Conservation (phyloP, 2,888 invertebrate genomes). For the Thumatha senex region DNA sequence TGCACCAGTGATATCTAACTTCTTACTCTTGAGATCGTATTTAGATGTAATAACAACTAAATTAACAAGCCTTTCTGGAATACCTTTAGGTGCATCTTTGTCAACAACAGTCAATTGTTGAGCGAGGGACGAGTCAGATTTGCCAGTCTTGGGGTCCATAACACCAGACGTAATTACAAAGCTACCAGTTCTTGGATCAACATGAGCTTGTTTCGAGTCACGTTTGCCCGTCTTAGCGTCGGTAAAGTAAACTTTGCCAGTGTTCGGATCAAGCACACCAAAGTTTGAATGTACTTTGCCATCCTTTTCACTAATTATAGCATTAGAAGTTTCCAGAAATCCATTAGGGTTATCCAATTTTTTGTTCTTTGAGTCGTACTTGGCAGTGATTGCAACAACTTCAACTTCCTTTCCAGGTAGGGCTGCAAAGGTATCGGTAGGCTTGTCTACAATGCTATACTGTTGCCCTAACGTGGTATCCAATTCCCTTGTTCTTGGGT, state of each 20-base stretch:
- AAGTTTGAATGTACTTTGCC: conserved; percentile 87
- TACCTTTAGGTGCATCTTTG: conserved; percentile 71
- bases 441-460: conserved; percentile 85
- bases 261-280: conserved; percentile 84
- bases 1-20: conserved; percentile 78
- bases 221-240: conserved; percentile 85
- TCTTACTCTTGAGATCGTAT: conserved; percentile 82
- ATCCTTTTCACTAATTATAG: conserved; percentile 87
- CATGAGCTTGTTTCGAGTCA: conserved; percentile 83
- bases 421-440: conserved; percentile 69
- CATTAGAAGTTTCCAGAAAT: conserved; percentile 76
- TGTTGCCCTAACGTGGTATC: conserved; percentile 84
- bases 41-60: conserved; percentile 82
- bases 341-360: conserved; percentile 84
- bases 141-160: conserved; percentile 85
- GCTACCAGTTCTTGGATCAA: conserved; percentile 82
- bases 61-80: conserved; percentile 75
- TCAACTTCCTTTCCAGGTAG: conserved; percentile 78
- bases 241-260: conserved; percentile 82
- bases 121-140: conserved; percentile 85
- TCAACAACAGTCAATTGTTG: conserved; percentile 77
- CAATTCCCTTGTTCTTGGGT: conserved; percentile 83
- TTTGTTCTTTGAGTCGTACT: conserved; percentile 84
- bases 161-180: conserved; percentile 84
- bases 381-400: conserved; percentile 83